These are phyloP conservation scores for Chromis chromis DNA, from an alignment of 2,797 vertebrate species.

Conservation along the genomic window DNA sequence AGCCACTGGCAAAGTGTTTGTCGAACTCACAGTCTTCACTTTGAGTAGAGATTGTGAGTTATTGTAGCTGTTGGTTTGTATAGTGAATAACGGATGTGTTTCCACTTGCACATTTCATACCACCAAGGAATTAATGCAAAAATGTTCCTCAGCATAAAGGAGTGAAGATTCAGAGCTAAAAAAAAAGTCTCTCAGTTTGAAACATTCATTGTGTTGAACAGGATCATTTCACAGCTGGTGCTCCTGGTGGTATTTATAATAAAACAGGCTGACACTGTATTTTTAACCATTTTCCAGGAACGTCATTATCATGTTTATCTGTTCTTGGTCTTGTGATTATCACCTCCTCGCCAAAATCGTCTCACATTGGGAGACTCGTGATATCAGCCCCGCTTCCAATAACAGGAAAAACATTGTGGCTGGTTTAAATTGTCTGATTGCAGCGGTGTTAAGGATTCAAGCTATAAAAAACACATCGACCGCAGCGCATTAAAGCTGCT, in stretches of 20 bases:
- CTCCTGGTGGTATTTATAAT: constrained; percentile 70
- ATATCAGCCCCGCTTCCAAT: constrained; percentile 52
- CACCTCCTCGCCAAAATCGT: constrained; percentile 73
- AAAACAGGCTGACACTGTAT: constrained; percentile 71
- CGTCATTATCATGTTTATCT: constrained; percentile 74
- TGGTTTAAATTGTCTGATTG: constrained; percentile 43
- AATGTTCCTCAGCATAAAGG: constrained; percentile 24
- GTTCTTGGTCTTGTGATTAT: constrained; percentile 77
- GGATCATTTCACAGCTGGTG: constrained; percentile 71
- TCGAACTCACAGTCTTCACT: not conserved
- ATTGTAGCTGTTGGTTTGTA: constrained; percentile 23
- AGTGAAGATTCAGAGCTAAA: constrained; percentile 32
- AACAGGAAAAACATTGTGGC: constrained; percentile 60
- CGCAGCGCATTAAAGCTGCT: constrained; percentile 7
- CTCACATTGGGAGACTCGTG: constrained; percentile 70
- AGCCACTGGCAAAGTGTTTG: not conserved
- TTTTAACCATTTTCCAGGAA: constrained; percentile 75
- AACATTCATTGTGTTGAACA: constrained; percentile 63
- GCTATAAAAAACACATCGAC: constrained; percentile 17
- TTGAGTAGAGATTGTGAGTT: constrained; percentile 3
- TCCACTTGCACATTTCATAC: constrained; percentile 21
- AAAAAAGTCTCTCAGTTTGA: constrained; percentile 46
- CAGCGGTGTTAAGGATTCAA: constrained; percentile 13
- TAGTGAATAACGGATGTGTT: constrained; percentile 10
- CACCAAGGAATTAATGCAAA: constrained; percentile 41